Evolutionary conservation across 2,888 invertebrate genomes (phyloP).

Genomic region (Eilema depressum): DNA sequence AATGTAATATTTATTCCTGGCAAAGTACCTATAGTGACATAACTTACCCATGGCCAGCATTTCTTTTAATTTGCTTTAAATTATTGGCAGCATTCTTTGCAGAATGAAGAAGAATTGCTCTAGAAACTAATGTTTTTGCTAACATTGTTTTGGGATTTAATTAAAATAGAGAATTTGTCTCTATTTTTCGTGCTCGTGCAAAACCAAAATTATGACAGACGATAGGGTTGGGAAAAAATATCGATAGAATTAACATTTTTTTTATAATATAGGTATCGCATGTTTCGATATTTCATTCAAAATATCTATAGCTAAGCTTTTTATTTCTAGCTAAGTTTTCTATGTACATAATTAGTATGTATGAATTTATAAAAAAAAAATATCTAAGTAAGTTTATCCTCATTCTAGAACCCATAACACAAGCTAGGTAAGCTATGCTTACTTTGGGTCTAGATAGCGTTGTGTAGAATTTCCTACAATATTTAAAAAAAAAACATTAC

Average conservation of each 20-base stretch:
- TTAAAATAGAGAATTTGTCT: not conserved
- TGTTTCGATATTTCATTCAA: not conserved
- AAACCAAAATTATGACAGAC: constrained; percentile 5
- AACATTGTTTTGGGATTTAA: constrained; percentile 58
- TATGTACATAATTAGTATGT: no score
- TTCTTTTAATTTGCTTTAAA: constrained; percentile 72
- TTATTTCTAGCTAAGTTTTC: no score
- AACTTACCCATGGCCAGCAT: constrained; percentile 81
- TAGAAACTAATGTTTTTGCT: constrained; percentile 66
- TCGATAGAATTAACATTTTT: no score
- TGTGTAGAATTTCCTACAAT: no score
- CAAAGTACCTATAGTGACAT: constrained; percentile 69
- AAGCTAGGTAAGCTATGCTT: no score
- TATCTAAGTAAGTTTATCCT: no score
- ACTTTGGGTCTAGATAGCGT: no score
- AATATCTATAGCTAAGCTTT: no score
- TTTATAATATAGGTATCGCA: no score
- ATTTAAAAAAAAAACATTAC: no score
- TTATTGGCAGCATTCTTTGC: constrained; percentile 69
- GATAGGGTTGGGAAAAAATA: not conserved
- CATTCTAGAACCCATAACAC: no score
- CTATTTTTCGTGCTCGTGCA: not conserved
- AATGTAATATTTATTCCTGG: not conserved
- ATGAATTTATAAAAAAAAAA: no score
- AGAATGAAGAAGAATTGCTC: constrained; percentile 66